A percentile compares a stretch with the other conserved stretches of the same genome.
Conservation (phyloP, 2,113 vertebrate genomes). For the Ceyx margarethae region DNA sequence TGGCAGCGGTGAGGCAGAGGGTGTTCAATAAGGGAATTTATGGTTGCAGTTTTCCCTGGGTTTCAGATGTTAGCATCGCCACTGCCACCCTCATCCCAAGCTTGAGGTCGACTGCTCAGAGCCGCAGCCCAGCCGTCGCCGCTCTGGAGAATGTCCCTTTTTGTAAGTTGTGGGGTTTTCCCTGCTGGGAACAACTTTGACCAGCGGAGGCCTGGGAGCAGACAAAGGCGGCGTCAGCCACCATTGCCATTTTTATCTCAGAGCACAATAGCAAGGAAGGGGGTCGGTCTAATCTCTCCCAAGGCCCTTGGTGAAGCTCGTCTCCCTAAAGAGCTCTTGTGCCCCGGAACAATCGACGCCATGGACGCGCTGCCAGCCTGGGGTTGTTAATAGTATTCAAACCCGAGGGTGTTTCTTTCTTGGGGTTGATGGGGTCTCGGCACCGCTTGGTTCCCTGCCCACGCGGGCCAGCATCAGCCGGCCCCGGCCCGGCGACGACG, state of each 20-base stretch:
- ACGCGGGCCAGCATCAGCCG: not conserved
- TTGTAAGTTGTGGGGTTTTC: not conserved
- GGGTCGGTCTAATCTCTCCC: not conserved
- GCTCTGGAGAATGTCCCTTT: not conserved
- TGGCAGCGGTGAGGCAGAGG: not conserved
- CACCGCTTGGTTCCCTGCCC: not conserved
- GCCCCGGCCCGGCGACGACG: conserved; percentile 52
- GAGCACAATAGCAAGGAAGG: conserved; percentile 13
- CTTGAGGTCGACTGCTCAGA: not conserved
- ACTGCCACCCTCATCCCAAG: not conserved
- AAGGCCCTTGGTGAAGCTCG: not conserved
- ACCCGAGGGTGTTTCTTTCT: conserved; percentile 28
- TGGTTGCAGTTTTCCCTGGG: fast-evolving
- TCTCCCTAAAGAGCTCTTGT: conserved; percentile 34
- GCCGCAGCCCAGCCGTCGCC: not conserved
- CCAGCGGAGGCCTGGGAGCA: not conserved
- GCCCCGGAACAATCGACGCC: conserved; percentile 57
- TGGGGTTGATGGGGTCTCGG: not conserved
- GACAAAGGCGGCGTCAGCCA: conserved; percentile 32
- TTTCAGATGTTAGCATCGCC: fast-evolving
- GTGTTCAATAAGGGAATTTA: not conserved
- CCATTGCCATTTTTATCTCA: conserved; percentile 40
- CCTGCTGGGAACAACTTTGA: conserved; percentile 4
- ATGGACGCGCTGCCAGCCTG: conserved; percentile 18
- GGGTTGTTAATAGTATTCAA: not conserved